A percentile compares a stretch with the other conserved stretches of the same genome.
These are phyloP conservation scores for Acanthornis magna DNA, from an alignment of 2,797 vertebrate genomes.

Conservation along the genomic window DNA sequence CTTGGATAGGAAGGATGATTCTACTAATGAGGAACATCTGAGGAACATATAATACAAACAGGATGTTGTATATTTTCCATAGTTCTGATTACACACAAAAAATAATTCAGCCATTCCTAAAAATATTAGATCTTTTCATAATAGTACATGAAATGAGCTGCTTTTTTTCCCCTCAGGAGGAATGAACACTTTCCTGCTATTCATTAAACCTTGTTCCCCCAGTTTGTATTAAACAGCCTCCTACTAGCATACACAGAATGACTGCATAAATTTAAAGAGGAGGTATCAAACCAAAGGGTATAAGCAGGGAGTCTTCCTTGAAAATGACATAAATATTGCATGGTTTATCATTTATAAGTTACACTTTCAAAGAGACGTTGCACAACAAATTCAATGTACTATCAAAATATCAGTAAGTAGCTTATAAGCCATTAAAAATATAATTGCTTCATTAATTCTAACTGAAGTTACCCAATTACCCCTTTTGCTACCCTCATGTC, in stretches of 20 bases:
- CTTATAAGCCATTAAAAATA: background rate
- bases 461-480: background rate
- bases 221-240: background rate
- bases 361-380: background rate
- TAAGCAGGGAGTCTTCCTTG: background rate
- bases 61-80: conserved; percentile 42
- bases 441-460: background rate
- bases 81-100: conserved; percentile 17
- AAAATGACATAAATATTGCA: background rate
- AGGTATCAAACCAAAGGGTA: background rate
- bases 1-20: background rate
- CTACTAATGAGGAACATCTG: background rate
- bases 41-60: background rate
- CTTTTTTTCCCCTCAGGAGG: too few species aligned
- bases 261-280: background rate
- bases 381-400: background rate
- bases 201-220: background rate
- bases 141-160: background rate
- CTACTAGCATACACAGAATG: background rate
- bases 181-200: background rate
- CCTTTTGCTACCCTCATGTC: background rate
- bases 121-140: conserved; percentile 47
- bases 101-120: conserved; percentile 2
- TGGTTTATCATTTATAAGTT: background rate
- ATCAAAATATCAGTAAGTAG: background rate